Base-by-base conservation (phyloP, 2,888 invertebrate species). In the Catocala fraxini region DNA sequence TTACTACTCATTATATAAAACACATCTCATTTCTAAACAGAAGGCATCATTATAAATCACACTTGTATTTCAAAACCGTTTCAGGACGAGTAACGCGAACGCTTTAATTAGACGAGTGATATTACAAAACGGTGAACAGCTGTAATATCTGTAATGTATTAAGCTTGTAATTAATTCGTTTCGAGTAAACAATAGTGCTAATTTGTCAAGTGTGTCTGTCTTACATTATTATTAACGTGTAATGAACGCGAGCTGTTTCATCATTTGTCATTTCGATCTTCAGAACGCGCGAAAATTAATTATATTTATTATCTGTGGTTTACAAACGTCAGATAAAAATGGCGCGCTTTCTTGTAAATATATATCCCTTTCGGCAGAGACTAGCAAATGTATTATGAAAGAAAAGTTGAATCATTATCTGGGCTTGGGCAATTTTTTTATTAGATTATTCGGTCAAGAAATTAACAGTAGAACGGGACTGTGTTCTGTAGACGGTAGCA, bases 141-240 rank as follows among this genome's bases (percentile, higher is more conserved):
- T 57, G 47, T 51, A 58, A 45, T 49, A 55, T 59, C 45, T 46
- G 47, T 39, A 15, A 49, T 41, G 42, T 59, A 58, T 59, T 65
- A 63, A 35, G 52, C 51, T 41, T 6, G 51, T 75, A 69, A 74
- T 77, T 69, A 75, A 77, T 77, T 71, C 33, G 52, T 70, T 65
- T 54, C 55, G 39, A 56, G 69, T 64, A 68, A 62, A 79, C 78
- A 79, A 80, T 79, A 73, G 63, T 75, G 62, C 54, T 78, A 75
- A 79, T 80, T 77, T 80, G 80, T 77, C 78, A 79, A 77, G 61
- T 68, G 63, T 69, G 75, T 51, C 75, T 69, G 64, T 56, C 58
- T 66, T 62, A 78, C 63, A 68, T 75, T 65, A 77, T 79, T 69
- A 79, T 78, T 62, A 73, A 63, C 65, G 63, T 68, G 70, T 77